Evolutionary conservation across 2,113 vertebrate genomes (phyloP).

Genomic region (Brachypteracias leptosomus): DNA sequence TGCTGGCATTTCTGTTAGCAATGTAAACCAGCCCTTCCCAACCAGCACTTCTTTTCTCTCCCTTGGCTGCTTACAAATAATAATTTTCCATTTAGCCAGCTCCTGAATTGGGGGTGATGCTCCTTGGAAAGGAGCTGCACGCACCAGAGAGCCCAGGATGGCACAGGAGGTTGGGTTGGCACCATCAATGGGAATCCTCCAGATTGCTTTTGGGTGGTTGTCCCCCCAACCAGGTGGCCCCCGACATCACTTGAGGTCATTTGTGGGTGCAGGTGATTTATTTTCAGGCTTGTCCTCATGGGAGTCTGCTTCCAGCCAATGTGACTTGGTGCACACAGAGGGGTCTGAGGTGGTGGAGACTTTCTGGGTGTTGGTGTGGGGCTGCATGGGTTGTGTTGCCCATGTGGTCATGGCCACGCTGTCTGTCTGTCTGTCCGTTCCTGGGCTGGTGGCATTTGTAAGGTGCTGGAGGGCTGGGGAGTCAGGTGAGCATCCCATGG

Average conservation of each 20-base stretch:
- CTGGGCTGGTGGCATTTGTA: background rate
- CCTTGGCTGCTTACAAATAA: background rate
- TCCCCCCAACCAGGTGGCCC: background rate
- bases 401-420: accelerated
- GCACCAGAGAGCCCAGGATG: background rate
- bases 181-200: background rate
- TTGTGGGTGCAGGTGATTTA: background rate
- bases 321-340: accelerated
- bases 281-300: accelerated
- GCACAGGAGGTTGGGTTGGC: background rate
- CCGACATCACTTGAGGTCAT: accelerated
- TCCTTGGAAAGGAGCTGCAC: background rate
- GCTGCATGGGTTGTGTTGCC: background rate
- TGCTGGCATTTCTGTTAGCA: slow-evolving; percentile 38
- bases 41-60: background rate
- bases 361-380: background rate
- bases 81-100: background rate
- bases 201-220: background rate
- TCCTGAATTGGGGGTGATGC: background rate
- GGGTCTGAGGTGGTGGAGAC: background rate
- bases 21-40: slow-evolving; percentile 1
- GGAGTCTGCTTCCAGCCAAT: background rate
- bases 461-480: background rate
- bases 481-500: accelerated
- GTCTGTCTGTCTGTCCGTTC: background rate